Evolutionary conservation across 2,797 vertebrate species (phyloP).

Genomic region (Anniella stebbinsi): DNA sequence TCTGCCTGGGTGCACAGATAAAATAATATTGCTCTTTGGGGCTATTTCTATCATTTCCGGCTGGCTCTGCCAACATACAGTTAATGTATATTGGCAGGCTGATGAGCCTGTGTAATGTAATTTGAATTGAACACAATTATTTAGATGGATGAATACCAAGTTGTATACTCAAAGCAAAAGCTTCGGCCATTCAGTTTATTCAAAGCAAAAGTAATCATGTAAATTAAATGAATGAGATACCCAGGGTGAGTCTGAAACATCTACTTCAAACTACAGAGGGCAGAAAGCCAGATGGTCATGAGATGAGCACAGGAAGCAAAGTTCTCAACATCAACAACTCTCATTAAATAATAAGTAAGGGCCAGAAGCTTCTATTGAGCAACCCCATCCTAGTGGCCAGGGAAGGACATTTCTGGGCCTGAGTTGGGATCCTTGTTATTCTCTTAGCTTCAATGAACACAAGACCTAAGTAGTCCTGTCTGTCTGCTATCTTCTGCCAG

Average conservation of each 20-base stretch:
- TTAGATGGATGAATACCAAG: conserved; percentile 51
- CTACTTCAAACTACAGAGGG: not conserved
- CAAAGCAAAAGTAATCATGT: conserved; percentile 58
- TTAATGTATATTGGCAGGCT: conserved; percentile 39
- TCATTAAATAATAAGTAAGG: not conserved
- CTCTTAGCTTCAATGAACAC: not conserved
- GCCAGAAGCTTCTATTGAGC: not conserved
- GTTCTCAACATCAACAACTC: not conserved
- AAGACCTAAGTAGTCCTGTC: not conserved
- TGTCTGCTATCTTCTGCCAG: not conserved
- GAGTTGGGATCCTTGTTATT: not conserved
- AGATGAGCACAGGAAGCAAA: not conserved
- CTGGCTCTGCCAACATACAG: conserved; percentile 36
- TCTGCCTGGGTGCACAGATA: not conserved
- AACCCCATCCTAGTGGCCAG: not conserved
- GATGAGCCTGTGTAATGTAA: conserved; percentile 53
- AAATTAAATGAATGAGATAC: conserved; percentile 41
- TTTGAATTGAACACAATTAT: conserved; percentile 62
- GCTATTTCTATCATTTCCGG: conserved; percentile 34
- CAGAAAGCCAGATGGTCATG: not conserved
- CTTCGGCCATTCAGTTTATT: conserved; percentile 56
- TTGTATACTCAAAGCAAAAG: conserved; percentile 42
- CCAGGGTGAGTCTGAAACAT: conserved; percentile 35
- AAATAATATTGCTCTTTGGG: conserved; percentile 37
- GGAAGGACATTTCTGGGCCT: not conserved